phyloP scores from a whole-genome alignment of 2,888 invertebrate species.

The Dasysyrphus tricinctus region DNA sequence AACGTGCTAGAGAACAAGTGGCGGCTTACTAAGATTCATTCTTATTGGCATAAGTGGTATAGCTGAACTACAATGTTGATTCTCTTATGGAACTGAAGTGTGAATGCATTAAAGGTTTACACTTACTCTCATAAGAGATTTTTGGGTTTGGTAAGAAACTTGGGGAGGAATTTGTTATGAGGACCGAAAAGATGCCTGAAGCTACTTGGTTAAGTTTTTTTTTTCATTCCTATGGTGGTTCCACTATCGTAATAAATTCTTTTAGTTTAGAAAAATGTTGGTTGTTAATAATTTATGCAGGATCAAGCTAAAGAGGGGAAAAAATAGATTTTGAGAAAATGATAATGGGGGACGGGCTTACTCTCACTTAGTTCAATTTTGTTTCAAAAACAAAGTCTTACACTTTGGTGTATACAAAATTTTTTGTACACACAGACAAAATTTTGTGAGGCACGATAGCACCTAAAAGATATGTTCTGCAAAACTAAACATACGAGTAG shows the following conservation, averaged over 20 bases:
- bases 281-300: slow-evolving; percentile 60
- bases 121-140: neutral
- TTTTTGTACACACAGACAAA: too few species aligned
- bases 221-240: slow-evolving; percentile 10
- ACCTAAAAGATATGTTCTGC: too few species aligned
- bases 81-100: neutral
- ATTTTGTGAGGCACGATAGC: too few species aligned
- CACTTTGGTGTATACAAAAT: too few species aligned
- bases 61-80: neutral
- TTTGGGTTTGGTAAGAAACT: neutral
- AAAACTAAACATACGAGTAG: too few species aligned
- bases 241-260: slow-evolving; percentile 30
- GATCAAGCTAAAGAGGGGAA: neutral
- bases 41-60: neutral
- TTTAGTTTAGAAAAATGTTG: slow-evolving; percentile 50
- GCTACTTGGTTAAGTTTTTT: neutral
- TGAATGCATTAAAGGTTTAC: neutral
- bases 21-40: neutral
- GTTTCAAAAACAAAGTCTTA: too few species aligned
- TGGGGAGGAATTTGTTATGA: neutral
- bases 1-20: neutral
- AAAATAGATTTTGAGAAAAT: neutral
- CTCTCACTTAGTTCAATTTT: too few species aligned
- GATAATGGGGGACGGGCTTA: neutral
- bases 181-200: neutral